Conservation (phyloP, 2,888 invertebrate species). For the Aromia moschata region DNA sequence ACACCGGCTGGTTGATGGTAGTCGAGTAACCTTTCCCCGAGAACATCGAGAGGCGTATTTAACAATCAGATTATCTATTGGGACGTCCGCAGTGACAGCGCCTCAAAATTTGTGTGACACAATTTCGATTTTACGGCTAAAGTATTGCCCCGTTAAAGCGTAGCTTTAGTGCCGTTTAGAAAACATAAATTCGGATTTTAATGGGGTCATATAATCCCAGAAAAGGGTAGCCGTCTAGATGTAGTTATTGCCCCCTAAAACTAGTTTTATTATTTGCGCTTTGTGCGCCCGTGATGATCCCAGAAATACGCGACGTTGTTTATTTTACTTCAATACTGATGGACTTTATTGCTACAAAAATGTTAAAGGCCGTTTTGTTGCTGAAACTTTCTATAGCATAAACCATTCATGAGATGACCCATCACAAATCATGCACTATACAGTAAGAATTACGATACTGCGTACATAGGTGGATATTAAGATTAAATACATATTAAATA, state of each 20-base stretch:
- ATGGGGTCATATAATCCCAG: slow-evolving; percentile 3
- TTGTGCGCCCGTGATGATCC: not conserved
- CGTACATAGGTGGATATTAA: too few species aligned
- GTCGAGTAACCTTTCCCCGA: slow-evolving; percentile 3
- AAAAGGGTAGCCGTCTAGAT: not conserved
- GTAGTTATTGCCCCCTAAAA: not conserved
- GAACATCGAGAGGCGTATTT: slow-evolving; percentile 4
- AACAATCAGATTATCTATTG: slow-evolving; percentile 10
- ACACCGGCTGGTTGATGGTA: not conserved
- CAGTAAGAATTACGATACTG: too few species aligned
- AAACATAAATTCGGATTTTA: slow-evolving; percentile 6
- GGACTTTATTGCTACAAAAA: too few species aligned
- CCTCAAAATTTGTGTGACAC: slow-evolving; percentile 10
- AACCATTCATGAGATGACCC: too few species aligned
- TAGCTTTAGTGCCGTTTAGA: slow-evolving; percentile 9
- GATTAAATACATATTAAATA: too few species aligned
- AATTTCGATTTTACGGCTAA: not conserved
- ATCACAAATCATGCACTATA: too few species aligned
- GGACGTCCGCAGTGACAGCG: slow-evolving; percentile 1
- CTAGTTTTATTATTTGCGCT: not conserved
- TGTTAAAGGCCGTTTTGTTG: too few species aligned
- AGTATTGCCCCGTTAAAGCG: slow-evolving; percentile 2
- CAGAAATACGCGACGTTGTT: too few species aligned
- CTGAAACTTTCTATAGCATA: too few species aligned
- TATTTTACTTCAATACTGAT: too few species aligned